Evolutionary conservation across 1,140 invertebrate genomes (phyloP), one percentile per base, ranked within the genome.

Genomic region (Copidosoma floridanum): DNA sequence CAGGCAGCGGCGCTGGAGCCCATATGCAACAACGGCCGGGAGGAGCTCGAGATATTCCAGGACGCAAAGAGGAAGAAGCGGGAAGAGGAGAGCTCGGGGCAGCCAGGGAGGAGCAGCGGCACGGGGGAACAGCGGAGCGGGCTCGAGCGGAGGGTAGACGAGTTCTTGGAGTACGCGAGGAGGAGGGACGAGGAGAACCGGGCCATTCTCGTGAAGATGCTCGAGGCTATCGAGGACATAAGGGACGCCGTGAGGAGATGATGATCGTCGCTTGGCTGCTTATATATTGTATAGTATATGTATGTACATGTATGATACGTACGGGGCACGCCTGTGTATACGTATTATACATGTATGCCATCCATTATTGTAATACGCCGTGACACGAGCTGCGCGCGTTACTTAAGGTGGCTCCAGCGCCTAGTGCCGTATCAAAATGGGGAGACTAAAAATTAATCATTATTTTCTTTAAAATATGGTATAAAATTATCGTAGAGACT

Each of bases 141-240:
- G n/a, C 59, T 62, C 26, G 63, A 68, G 50, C 59, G 56, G 16
- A 59, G 64, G 60, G 50, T 73, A 20, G 67, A 64, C 32, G 66
- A 73, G 57, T 69, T 72, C 41, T 44, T 73, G 16, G 66, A 70
- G 16, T 73, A 73, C 51, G 65, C 66, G 1, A 73, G 68, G 54
- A 46, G 48, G 35, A 47, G 71, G 3, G 71, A 73, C 40, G 70
- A 70, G 47, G 70, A 73, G 52, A 71, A 72, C 41, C 60, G 67
- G 50, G 51, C 47, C 10, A 68, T 73, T 41, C 68, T 73, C 58
- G 21, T 67, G 26, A 62, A 68, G 51, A 66, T 72, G 57, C 61
- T 73, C 21, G 60, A 68, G 23, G 69, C 69, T 11, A 63, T 73
- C 32, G 70, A 73, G 23, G 68, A 57, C 12, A 73, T 73, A 10